phyloP scores from a whole-genome alignment of 2,888 invertebrate genomes.

The Andrena hattorfiana region DNA sequence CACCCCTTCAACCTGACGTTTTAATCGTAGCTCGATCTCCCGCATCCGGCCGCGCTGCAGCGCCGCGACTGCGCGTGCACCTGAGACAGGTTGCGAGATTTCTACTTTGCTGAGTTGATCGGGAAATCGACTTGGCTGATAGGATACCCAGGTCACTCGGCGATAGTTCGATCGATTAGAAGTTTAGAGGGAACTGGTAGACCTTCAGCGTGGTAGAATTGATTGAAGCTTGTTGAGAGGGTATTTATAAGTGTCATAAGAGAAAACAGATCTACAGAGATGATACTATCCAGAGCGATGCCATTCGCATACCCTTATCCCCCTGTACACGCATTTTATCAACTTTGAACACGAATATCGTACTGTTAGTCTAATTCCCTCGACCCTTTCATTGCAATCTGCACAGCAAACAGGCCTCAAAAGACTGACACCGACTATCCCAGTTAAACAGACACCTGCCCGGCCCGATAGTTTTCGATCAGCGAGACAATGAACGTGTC shows the following conservation, averaged over 20 bases:
- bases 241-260: no score
- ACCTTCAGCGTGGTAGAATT: background rate
- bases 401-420: background rate
- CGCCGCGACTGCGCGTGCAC: background rate
- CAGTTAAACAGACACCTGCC: conserved; percentile 48
- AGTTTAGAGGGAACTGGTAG: background rate
- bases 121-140: background rate
- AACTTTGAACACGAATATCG: background rate
- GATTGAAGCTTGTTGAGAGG: no score
- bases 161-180: no score
- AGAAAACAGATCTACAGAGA: no score
- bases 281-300: no score
- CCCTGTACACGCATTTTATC: background rate
- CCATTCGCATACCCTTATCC: no score
- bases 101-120: background rate
- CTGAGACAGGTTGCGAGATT: background rate
- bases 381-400: background rate
- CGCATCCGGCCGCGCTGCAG: background rate
- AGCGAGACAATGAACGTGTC: conserved; percentile 54
- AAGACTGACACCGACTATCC: background rate
- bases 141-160: background rate
- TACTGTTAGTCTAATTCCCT: background rate
- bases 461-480: conserved; percentile 47
- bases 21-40: conserved; percentile 35
- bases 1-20: conserved; percentile 20